These are phyloP conservation scores for Andrena minutula DNA, from an alignment of 2,888 invertebrate species.

Conservation along the genomic window DNA sequence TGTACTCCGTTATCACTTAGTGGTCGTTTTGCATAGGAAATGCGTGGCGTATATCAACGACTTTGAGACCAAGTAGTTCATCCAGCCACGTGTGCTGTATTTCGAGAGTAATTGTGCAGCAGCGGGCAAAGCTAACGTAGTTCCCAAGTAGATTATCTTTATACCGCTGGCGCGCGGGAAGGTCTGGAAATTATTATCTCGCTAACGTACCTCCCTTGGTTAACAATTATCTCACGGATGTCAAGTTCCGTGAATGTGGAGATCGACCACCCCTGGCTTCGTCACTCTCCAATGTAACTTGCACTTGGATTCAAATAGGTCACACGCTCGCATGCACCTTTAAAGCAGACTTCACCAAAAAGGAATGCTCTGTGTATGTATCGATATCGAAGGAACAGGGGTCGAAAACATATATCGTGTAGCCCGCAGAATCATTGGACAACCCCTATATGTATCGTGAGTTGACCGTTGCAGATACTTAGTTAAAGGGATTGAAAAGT, in stretches of 20 bases:
- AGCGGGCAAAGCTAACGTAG: slow-evolving; percentile 43
- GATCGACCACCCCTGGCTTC: background rate
- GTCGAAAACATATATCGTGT: no score
- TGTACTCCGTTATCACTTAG: slow-evolving; percentile 33
- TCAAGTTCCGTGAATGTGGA: slow-evolving; percentile 18
- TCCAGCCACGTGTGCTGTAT: slow-evolving; percentile 36
- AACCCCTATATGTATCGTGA: no score
- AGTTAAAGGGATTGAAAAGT: no score
- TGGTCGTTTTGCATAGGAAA: slow-evolving; percentile 54
- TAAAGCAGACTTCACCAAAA: no score
- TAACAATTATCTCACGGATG: slow-evolving; percentile 41
- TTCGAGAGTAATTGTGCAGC: slow-evolving; percentile 51
- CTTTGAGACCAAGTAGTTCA: slow-evolving; percentile 47
- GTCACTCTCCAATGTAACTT: background rate
- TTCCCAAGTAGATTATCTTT: slow-evolving; percentile 69
- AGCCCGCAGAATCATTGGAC: no score
- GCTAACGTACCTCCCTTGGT: slow-evolving; percentile 19
- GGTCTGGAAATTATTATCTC: slow-evolving; percentile 55
- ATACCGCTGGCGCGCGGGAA: slow-evolving; percentile 39
- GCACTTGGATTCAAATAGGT: background rate
- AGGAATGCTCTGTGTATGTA: no score
- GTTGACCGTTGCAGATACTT: no score
- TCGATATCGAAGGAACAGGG: no score
- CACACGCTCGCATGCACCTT: background rate
- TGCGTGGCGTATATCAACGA: slow-evolving; percentile 42